Base-by-base conservation (phyloP, 2,888 invertebrate species). In the Mylabris sibirica region DNA sequence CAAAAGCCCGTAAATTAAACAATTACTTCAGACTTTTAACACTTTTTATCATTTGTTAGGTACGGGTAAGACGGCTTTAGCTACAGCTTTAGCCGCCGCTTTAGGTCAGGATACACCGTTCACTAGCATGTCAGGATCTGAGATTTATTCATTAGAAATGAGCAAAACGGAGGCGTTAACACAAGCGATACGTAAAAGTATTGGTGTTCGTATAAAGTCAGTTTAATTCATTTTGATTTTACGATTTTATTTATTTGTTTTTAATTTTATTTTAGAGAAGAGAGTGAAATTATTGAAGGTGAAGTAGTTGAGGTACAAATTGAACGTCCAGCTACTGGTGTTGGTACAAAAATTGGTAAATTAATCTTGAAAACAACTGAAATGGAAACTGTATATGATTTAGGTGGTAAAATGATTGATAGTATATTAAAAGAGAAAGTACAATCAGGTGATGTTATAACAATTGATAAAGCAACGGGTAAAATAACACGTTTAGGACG, bases 351-450 rank as follows among this genome's bases (percentile, higher is more conserved):
- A 83, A 91, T 96, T 59, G 98, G 98, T 1, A 96, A 99, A 79
- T 87, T 99, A 41, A 99, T 98, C 0, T 87, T 99, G 60, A 99
- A 99, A 87, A 99, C 99, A 0, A 99, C 98, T 0, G 99, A 99
- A 84, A 99, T 99, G 99, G 99, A 99, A 85, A 99, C 99, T 0
- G 94, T 98, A 73, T 99, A 99, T 83, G 99, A 99, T 84, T 89
- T 99, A 82, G 99, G 99, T 1, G 93, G 94, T 63, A 99, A 99
- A 88, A 98, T 99, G 92, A 98, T 99, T 65, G 98, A 99, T 83
- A 95, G 96, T 65, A 89, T 98, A 67, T 91, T 96, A 77, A 98
- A 98, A 80, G 98, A 99, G 81, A 98, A 98, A 87, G 95, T 96
- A 1, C 95, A 95, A 88, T 93, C 95, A 0, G 96, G 98, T 1